Percentiles rank a stretch among this genome's conserved stretches.
phyloP scores from a whole-genome alignment of 2,888 invertebrate genomes.

The Ypsolopha scabrella region DNA sequence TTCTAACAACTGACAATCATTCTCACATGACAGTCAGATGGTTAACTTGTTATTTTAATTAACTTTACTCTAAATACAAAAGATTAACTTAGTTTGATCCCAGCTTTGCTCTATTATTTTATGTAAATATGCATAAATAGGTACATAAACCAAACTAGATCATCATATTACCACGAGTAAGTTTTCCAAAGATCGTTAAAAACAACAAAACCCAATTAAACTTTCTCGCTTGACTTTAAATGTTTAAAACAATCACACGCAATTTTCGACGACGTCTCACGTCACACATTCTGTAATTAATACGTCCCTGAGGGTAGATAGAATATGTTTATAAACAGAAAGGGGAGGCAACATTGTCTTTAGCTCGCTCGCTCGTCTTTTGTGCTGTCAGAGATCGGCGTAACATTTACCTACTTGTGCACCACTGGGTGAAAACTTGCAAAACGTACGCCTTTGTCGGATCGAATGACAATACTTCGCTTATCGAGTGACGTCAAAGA shows the following conservation, averaged over 20 bases:
- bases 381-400: background rate
- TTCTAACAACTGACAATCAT: background rate
- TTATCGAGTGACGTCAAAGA: constrained; percentile 65
- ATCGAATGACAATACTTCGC: constrained; percentile 25
- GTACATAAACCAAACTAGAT: too few species aligned
- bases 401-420: constrained; percentile 62
- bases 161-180: too few species aligned
- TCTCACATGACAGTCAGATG: background rate
- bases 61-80: background rate
- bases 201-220: background rate
- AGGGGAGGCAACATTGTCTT: background rate
- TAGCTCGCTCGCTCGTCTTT: background rate
- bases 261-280: background rate
- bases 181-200: too few species aligned
- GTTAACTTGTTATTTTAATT: background rate
- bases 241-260: constrained; percentile 1
- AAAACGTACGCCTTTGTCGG: constrained; percentile 55
- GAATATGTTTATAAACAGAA: background rate
- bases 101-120: too few species aligned
- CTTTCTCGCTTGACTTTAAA: background rate
- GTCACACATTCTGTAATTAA: background rate
- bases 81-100: too few species aligned
- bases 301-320: background rate
- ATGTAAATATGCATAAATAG: too few species aligned
- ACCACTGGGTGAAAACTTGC: constrained; percentile 58